Conservation (phyloP, 2,797 vertebrate genomes). For the Atherinosoma microstoma region DNA sequence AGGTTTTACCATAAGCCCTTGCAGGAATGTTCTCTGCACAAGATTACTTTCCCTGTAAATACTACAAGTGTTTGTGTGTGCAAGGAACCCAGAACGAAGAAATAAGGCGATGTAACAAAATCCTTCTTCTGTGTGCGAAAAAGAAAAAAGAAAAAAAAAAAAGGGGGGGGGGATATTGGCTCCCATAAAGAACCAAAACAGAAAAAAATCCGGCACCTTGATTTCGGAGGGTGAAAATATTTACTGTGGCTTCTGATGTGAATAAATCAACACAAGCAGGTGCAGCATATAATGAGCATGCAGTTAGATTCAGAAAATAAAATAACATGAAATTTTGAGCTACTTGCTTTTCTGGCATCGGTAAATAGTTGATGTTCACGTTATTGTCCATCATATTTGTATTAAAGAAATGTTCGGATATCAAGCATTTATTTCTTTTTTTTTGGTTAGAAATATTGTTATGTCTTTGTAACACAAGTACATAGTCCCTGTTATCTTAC, state of each 20-base stretch:
- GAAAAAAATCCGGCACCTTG: background rate
- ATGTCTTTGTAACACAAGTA: background rate
- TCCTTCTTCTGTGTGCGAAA: background rate
- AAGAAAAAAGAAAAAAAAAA: background rate
- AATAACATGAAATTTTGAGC: background rate
- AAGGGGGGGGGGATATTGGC: background rate
- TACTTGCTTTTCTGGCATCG: background rate
- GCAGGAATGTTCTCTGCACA: slow-evolving; percentile 38
- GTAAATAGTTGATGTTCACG: background rate
- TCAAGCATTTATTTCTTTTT: background rate
- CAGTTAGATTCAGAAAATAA: background rate
- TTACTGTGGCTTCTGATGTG: slow-evolving; percentile 20
- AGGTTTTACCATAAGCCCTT: slow-evolving; percentile 36
- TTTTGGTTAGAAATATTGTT: background rate
- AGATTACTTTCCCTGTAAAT: slow-evolving; percentile 51
- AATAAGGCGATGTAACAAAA: background rate
- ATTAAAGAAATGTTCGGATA: background rate
- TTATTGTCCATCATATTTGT: background rate
- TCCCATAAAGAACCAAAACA: background rate
- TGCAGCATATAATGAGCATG: slow-evolving; percentile 7
- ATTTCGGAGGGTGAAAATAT: slow-evolving; percentile 13
- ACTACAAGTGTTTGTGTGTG: slow-evolving; percentile 17
- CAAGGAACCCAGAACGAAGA: background rate
- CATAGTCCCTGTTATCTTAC: background rate
- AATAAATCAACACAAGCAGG: slow-evolving; percentile 17